A percentile compares a stretch with the other conserved stretches of the same genome.
Conservation (phyloP, 2,888 invertebrate genomes). For the Temnothorax unifasciatus region DNA sequence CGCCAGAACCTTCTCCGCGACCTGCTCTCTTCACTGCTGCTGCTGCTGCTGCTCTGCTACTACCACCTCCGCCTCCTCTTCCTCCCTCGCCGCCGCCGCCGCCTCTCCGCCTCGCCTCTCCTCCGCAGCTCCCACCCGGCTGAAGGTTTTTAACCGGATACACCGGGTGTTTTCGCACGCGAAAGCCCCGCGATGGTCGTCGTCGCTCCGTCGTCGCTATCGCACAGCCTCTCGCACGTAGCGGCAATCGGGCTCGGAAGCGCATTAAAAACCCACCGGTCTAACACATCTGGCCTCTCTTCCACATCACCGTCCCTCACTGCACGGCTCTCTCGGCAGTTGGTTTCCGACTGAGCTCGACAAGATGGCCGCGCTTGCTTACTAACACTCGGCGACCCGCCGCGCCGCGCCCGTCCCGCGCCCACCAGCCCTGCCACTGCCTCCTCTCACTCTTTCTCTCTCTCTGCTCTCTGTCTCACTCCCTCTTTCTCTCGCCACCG, state of each 20-base stretch:
- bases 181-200: conserved; percentile 75
- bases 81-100: conserved; percentile 43
- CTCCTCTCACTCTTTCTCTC: neutral
- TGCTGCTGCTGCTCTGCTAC: conserved; percentile 22
- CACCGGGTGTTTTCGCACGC: conserved; percentile 64
- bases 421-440: neutral
- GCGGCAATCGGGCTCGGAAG: conserved; percentile 84
- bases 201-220: conserved; percentile 80
- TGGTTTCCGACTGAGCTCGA: conserved; percentile 85
- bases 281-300: conserved; percentile 84
- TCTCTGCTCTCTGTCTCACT: conserved; percentile 34
- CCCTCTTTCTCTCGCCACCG: conserved; percentile 33
- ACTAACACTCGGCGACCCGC: conserved; percentile 61
- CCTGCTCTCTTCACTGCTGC: conserved; percentile 29
- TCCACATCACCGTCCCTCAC: conserved; percentile 84
- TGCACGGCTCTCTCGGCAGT: conserved; percentile 86
- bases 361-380: conserved; percentile 73
- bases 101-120: conserved; percentile 29
- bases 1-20: conserved; percentile 51
- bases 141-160: conserved; percentile 69
- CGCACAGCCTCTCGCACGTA: conserved; percentile 83
- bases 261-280: conserved; percentile 84
- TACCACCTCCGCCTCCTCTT: conserved; percentile 28
- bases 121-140: conserved; percentile 51
- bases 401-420: neutral